These are phyloP conservation scores for Macrosiphum euphorbiae DNA, from an alignment of 2,888 invertebrate genomes.

Conservation along the genomic window DNA sequence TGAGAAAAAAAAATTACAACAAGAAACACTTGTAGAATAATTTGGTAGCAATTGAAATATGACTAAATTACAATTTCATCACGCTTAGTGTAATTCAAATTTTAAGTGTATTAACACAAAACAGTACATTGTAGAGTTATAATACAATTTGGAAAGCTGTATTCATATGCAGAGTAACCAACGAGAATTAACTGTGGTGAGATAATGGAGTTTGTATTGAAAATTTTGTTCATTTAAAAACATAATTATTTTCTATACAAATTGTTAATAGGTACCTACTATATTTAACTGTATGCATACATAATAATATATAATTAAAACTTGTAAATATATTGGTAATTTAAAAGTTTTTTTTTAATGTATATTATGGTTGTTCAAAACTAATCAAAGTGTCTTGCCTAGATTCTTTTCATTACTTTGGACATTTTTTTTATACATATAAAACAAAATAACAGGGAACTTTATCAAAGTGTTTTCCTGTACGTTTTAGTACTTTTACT, in stretches of 20 bases:
- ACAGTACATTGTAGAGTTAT: background rate
- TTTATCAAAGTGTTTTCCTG: slow-evolving; percentile 9
- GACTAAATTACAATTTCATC: background rate
- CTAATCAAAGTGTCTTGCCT: slow-evolving; percentile 14
- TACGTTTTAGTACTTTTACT: background rate
- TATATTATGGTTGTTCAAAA: slow-evolving; percentile 10
- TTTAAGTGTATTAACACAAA: background rate
- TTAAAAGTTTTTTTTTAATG: slow-evolving; percentile 12
- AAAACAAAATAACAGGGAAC: slow-evolving; percentile 10
- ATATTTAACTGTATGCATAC: background rate
- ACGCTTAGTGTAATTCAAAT: background rate
- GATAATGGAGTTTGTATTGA: background rate
- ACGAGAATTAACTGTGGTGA: background rate
- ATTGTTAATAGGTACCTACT: background rate
- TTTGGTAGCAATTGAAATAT: background rate
- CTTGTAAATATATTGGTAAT: background rate
- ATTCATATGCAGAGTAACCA: background rate
- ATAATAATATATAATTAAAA: background rate
- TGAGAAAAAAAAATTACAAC: background rate
- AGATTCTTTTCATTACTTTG: background rate
- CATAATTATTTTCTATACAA: background rate
- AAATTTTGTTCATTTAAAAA: background rate
- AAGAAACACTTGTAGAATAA: background rate
- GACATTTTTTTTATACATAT: background rate
- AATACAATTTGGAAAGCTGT: background rate